phyloP scores from a whole-genome alignment of 1,140 invertebrate genomes.

The Andrena cerasifolii region DNA sequence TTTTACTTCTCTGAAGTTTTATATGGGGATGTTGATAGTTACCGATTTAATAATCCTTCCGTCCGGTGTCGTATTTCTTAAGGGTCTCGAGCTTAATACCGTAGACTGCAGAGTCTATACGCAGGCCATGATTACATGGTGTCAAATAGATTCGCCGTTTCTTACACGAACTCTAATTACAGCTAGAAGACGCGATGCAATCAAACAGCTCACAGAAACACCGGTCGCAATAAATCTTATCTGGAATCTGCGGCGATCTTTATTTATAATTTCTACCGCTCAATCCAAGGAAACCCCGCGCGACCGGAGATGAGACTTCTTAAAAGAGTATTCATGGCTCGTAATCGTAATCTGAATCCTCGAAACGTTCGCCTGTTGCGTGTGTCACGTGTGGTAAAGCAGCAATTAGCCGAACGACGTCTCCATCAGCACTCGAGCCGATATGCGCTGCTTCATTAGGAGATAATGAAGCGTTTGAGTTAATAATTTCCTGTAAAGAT shows the following conservation, averaged over 20 bases:
- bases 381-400: constrained; percentile 51
- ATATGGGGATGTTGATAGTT: too few relatives aligned
- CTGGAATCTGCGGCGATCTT: constrained; percentile 8
- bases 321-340: neutral
- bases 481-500: constrained; percentile 69
- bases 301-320: neutral
- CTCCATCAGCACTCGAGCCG: constrained; percentile 63
- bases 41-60: neutral
- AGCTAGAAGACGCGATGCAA: neutral
- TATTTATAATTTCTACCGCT: neutral
- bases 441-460: constrained; percentile 66
- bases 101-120: neutral
- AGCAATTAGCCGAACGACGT: constrained; percentile 64
- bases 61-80: neutral
- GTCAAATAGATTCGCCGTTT: neutral
- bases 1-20: too few relatives aligned
- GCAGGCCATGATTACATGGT: neutral
- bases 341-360: constrained; percentile 52
- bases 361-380: constrained; percentile 26
- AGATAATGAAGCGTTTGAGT: constrained; percentile 65
- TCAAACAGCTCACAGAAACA: neutral
- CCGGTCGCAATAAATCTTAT: constrained; percentile 3
- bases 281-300: neutral
- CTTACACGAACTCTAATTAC: neutral
- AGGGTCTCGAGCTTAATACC: neutral